Evolutionary conservation across 2,797 vertebrate genomes (phyloP), one percentile per base, ranked within the genome.

Genomic region (Anguilla marmorata): DNA sequence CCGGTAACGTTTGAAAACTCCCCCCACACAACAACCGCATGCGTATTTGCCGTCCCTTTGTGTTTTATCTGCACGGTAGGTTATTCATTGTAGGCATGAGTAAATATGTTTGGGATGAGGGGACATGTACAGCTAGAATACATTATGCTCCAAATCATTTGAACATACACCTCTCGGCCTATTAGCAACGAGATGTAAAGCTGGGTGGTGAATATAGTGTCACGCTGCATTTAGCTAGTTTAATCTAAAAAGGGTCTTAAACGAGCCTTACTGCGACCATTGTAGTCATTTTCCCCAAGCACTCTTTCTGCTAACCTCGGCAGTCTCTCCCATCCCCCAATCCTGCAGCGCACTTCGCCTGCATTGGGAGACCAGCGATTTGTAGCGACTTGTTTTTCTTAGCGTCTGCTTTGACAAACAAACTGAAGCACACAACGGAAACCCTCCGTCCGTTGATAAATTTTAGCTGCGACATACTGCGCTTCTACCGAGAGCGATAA

Each of bases 261-360:
- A 48, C 2, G 5, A 9, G 37, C 48, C 48, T 82, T 45, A 37
- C 37, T 21, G 16, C 33, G 14, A 24, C 33, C 33, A 79, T 74
- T 74, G 2, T 6, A 79, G 74, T 79, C 74, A 45, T 84, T 88
- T 69, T 48, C 87, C 48, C 8, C 11, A 7, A 50, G 63, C 66
- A 60, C 66, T 72, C 45, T 24, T 74, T 84, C 80, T 58, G 74
- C 87, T 37, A 85, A 33, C 84, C 58, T 74, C 45, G 69, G 9
- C 41, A 89, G 37, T 52, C 54, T 7, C 60, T 37, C 86, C 88
- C 88, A 89, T 89, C 88, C 88, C 88, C 88, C 88, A 89, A 89
- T 89, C 72, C 72, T 87, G 88, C 88, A 89, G 86, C 83, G 16
- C n/a, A 85, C 76, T 52, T 87, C 24, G 30, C 37, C 86, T 63